A percentile compares a stretch with the other conserved stretches of the same genome.
phyloP scores from a whole-genome alignment of 2,113 vertebrate species.

The Trichechus manatus region DNA sequence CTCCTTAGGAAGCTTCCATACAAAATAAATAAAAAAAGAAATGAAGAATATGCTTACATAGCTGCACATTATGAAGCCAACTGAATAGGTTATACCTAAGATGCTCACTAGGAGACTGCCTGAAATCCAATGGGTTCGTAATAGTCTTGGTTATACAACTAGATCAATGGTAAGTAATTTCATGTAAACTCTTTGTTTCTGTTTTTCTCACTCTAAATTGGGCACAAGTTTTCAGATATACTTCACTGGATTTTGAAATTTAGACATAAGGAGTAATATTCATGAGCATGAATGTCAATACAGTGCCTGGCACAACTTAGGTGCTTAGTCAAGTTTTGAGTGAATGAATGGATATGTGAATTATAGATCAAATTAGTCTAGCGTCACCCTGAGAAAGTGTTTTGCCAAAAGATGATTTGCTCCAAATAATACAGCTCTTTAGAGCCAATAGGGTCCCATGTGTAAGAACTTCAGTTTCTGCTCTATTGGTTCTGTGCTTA shows the following conservation, averaged over 20 bases:
- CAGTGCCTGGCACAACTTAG: not conserved
- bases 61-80: not conserved
- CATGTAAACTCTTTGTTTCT: not conserved
- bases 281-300: not conserved
- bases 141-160: not conserved
- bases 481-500: slow-evolving; percentile 28
- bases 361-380: not conserved
- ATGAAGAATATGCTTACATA: not conserved
- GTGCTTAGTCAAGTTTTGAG: not conserved
- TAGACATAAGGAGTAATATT: not conserved
- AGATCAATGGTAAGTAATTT: not conserved
- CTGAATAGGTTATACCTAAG: not conserved
- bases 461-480: not conserved
- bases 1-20: not conserved
- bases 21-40: too few species aligned
- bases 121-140: not conserved
- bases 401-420: not conserved
- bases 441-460: rapidly evolving
- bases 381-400: not conserved
- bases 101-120: not conserved
- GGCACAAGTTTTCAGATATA: not conserved
- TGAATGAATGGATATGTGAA: not conserved
- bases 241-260: not conserved
- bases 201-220: slow-evolving; percentile 28
- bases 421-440: not conserved